These are phyloP conservation scores for Troides aeacus DNA, from an alignment of 2,888 invertebrate species.

Conservation along the genomic window DNA sequence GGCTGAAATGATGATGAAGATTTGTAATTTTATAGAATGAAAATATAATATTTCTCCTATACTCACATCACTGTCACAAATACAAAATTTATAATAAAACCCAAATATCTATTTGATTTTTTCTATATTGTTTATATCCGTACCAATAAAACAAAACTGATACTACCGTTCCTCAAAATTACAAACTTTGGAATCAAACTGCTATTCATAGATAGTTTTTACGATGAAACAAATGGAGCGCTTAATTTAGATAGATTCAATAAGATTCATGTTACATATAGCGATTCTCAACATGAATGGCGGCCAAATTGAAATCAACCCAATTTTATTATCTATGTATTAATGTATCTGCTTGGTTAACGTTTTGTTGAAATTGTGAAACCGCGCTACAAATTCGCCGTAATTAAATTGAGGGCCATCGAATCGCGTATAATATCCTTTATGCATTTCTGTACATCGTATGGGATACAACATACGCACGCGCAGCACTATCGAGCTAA, in stretches of 20 bases:
- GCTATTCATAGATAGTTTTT: conserved; percentile 65
- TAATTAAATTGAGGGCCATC: conserved; percentile 43
- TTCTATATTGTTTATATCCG: background rate
- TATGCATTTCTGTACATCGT: conserved; percentile 43
- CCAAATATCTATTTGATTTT: background rate
- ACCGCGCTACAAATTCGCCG: conserved; percentile 45
- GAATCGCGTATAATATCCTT: conserved; percentile 33
- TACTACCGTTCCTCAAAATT: background rate
- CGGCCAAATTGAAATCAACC: conserved; percentile 36
- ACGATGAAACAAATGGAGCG: conserved; percentile 74
- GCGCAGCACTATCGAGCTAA: conserved; percentile 67
- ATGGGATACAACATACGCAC: conserved; percentile 60
- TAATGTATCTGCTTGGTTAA: conserved; percentile 33
- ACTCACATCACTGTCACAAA: too few relatives aligned
- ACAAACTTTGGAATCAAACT: conserved; percentile 42
- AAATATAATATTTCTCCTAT: too few relatives aligned
- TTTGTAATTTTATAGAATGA: too few relatives aligned
- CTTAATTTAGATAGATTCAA: conserved; percentile 76
- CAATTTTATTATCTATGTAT: conserved; percentile 21
- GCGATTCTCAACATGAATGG: conserved; percentile 56
- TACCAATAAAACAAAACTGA: background rate
- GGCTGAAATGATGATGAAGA: too few relatives aligned
- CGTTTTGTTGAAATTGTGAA: conserved; percentile 43
- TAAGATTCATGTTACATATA: conserved; percentile 74
- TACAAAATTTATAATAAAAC: too few relatives aligned